Evolutionary conservation across 2,797 vertebrate species (phyloP), one percentile per base, ranked within the genome.

Genomic region (Bryconaethiops microstoma): DNA sequence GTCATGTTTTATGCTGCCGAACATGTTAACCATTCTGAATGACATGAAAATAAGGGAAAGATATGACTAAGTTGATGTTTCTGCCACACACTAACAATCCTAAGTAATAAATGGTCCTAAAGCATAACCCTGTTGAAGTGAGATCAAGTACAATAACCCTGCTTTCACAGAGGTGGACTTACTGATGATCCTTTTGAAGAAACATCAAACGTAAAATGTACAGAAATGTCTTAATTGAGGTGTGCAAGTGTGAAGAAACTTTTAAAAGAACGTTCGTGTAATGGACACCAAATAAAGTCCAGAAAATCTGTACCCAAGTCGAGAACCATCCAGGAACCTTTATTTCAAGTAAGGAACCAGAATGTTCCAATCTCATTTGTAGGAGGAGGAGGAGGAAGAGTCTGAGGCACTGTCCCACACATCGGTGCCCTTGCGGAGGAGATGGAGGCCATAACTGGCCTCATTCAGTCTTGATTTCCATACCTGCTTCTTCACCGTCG

Each of bases 381-480:
- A 62, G 52, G 2, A 52, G 16, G 16, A 50, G 23, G 40, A 64
- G 14, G 12, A 40, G 55, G 42, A 77, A 77, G 52, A 63, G 14
- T 39, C 55, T 10, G 29, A 52, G 60, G 40, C n/a, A 7, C 59
- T 71, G 82, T 84, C 80, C 69, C 77, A 67, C 77, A 59, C 54
- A 13, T 13, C 54, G 5, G 23, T 52, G 80, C 63, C 80, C 82
- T 80, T 78, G 82, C 50, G 82, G 80, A 77, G 85, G 83, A 82
- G 78, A 63, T 54, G 9, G 71, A 81, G 85, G 76, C 62, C 83
- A 52, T 42, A 59, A 68, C 75, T 25, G 77, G 40, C 74, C 76
- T 55, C 57, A 42, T 74, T 82, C 71, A 73, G 60, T 80, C 82
- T 80, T 82, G 77, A 82, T 82, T 84, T 86, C 76, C 80, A 84